Base-by-base conservation (phyloP, 2,888 invertebrate species). In the Andrena minutula region DNA sequence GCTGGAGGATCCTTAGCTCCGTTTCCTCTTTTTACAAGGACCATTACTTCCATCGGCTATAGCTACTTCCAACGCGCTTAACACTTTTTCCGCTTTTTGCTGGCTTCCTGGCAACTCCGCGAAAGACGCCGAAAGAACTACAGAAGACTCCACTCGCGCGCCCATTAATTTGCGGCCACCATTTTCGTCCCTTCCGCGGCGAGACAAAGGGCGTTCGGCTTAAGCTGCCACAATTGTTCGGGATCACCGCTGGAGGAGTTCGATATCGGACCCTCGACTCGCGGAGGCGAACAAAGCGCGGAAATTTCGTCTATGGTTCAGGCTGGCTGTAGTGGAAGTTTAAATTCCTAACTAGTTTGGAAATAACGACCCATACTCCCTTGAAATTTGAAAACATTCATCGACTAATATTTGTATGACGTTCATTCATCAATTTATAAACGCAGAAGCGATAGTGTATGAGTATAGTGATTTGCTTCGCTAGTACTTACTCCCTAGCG, bases 11-110 rank as follows among this genome's bases (percentile, higher is more conserved):
- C 66, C 82, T 82, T 63, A 68, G 63, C n/a, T 56, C 30, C 35
- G 69, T 30, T 81, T 71, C 47, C 75, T 75, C 82, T 81, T 82
- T 81, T 81, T 68, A 70, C 75, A 63, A 75, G 81, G 71, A 75
- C 82, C 82, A 81, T 82, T 82, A 82, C 82, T 82, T 64, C 66
- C 71, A 71, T 75, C 75, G 41, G 68, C 82, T 66, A 75, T 75
- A 81, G 75, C 82, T 51, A 71, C 82, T 81, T 79, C 82, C 82
- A 82, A 41, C 71, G 82, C 68, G 82, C 75, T 82, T 81, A 81
- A 82, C 82, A 82, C 66, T 82, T 82, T 82, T 82, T 82, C 66
- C 63, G 49, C 71, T 82, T 82, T 70, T 82, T 75, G 53, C 70
- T 8, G 28, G 66, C 71, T 82, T 82, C 75, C 82, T 82, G 82